Evolutionary conservation across 2,113 vertebrate genomes (phyloP).

Genomic region (Vulpes lagopus): DNA sequence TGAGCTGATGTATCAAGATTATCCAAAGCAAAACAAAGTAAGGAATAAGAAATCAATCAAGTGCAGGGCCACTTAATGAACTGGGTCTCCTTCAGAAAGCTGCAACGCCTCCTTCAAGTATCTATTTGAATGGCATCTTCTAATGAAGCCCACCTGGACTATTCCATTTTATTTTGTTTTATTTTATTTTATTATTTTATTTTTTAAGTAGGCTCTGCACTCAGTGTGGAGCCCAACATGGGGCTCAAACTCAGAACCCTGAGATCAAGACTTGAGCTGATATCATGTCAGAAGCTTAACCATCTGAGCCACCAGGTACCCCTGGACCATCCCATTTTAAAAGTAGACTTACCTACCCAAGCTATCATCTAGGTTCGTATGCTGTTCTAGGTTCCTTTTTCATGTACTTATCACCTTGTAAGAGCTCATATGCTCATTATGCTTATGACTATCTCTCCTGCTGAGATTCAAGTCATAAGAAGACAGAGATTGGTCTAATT

Average conservation of each 20-base stretch:
- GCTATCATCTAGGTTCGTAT: not conserved
- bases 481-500: not conserved
- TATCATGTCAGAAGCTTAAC: not conserved
- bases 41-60: not conserved
- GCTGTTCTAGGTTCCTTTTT: not conserved
- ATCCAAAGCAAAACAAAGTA: not conserved
- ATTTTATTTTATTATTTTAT: not conserved
- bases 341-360: not conserved
- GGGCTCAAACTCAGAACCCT: not conserved
- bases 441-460: not conserved
- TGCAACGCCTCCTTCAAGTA: not conserved
- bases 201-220: not conserved
- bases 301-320: not conserved
- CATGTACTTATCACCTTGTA: not conserved
- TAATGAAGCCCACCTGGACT: not conserved
- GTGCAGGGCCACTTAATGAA: not conserved
- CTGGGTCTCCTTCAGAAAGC: not conserved
- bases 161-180: not conserved
- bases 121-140: not conserved
- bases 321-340: not conserved
- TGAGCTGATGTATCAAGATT: not conserved
- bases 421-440: not conserved
- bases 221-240: not conserved
- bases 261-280: not conserved
- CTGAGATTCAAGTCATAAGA: not conserved